phyloP scores from a whole-genome alignment of 2,797 vertebrate species.

The Thaleichthys pacificus region DNA sequence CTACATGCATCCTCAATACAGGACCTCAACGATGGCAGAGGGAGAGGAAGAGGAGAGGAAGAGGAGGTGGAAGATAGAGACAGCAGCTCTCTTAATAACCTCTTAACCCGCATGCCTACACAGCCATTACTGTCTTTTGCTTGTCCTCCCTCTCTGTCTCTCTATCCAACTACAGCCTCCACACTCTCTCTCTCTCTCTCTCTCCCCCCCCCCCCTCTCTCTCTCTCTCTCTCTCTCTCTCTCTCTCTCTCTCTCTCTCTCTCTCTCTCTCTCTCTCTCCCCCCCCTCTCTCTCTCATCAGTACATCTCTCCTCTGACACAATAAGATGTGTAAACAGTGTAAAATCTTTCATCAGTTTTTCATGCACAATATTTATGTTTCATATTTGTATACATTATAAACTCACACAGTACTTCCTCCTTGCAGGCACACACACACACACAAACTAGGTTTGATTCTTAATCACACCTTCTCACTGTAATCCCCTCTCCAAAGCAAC shows the following conservation, averaged over 20 bases:
- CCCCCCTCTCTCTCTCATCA: not conserved
- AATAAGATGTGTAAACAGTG: no score
- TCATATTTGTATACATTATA: no score
- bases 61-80: not conserved
- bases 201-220: no score
- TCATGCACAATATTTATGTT: no score
- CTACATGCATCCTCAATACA: not conserved
- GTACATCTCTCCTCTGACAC: not conserved
- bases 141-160: conserved; percentile 7
- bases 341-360: no score
- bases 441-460: not conserved
- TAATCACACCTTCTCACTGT: not conserved
- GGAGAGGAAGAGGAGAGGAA: not conserved
- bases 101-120: conserved; percentile 23
- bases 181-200: not conserved
- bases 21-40: not conserved
- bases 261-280: not conserved
- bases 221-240: not conserved
- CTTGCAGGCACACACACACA: no score
- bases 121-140: conserved; percentile 31
- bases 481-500: not conserved
- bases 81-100: conserved; percentile 20
- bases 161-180: not conserved
- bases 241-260: not conserved
- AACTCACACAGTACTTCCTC: no score